Percentiles rank a stretch among this genome's conserved stretches.
phyloP scores from a whole-genome alignment of 2,888 invertebrate species.

The Amitus sp. region DNA sequence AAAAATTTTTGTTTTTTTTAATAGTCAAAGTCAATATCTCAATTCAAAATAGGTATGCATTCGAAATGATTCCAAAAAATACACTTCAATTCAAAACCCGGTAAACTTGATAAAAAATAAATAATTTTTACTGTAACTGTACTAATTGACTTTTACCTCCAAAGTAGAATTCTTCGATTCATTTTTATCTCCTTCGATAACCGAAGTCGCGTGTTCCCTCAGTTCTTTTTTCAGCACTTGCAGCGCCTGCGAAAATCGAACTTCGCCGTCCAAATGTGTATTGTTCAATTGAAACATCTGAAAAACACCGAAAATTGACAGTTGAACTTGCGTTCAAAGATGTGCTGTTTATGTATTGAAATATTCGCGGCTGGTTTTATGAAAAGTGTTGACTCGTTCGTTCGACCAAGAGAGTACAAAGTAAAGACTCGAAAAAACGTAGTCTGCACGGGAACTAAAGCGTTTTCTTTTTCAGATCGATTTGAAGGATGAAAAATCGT shows the following conservation, averaged over 20 bases:
- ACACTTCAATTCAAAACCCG: too few species aligned
- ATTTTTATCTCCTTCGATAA: slow-evolving; percentile 51
- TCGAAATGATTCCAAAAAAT: too few species aligned
- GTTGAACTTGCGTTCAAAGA: background rate
- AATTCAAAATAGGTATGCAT: too few species aligned
- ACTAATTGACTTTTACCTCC: slow-evolving; percentile 48
- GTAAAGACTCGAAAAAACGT: slow-evolving; percentile 21
- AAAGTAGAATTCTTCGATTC: slow-evolving; percentile 55
- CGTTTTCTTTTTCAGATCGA: slow-evolving; percentile 41
- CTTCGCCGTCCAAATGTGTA: slow-evolving; percentile 73
- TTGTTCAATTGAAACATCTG: slow-evolving; percentile 78
- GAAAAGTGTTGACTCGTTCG: slow-evolving; percentile 2
- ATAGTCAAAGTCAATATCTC: too few species aligned
- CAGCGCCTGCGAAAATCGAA: slow-evolving; percentile 76
- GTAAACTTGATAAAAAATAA: too few species aligned
- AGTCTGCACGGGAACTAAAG: background rate
- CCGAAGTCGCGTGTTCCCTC: slow-evolving; percentile 65
- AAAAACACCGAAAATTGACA: slow-evolving; percentile 47
- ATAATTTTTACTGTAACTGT: too few species aligned
- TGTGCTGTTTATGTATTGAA: background rate
- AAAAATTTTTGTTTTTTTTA: too few species aligned
- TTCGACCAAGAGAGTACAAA: slow-evolving; percentile 34
- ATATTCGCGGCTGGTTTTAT: background rate
- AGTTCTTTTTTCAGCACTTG: slow-evolving; percentile 68
- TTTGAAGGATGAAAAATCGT: slow-evolving; percentile 46